Evolutionary conservation across 2,888 invertebrate species (phyloP), one percentile per base, ranked within the genome.

Genomic region (Trissolcus brochymenae): DNA sequence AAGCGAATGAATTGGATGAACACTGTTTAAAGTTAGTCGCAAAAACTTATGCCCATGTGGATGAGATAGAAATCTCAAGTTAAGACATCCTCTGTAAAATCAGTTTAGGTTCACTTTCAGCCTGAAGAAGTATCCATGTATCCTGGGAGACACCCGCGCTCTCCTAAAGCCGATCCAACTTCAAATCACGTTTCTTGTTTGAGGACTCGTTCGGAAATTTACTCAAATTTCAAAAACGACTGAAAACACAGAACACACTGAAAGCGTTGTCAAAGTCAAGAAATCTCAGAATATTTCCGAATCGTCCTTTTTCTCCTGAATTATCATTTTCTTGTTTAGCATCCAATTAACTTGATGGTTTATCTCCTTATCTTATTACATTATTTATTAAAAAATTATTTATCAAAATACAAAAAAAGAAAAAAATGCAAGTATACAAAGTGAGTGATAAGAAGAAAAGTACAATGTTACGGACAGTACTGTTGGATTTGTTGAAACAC

Each of bases 181-280:
- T 82, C 81, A 81, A 82, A 82, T 82, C 82, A 82, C 82, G 82
- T 82, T 79, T 72, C 74, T 71, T 78, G 55, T 59, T 70, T 72
- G 61, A 51, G 75, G 70, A 61, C 73, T 77, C 71, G 68, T 74
- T 81, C 70, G 78, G 79, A 65, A 70, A 64, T 73, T 19, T 62
- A 54, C 59, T 50, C 49, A 54, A 65, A 61, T 46, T 46, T 46
- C n/a, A 16, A 16, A 46, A 46, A 46, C 9, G 35, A 35, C n/a
- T 46, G 14, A n/a, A 46, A 6, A 46, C n/a, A 16, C 4, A 46
- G 4, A 3, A 60, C 7, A 60, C 59, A 68, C 14, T 43, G 6
- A 53, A 54, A 16, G n/a, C 46, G 16, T 16, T 16, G 43, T 43
- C n/a, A 14, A 43, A 43, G 43, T 43, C n/a, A 16, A 7, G 11